phyloP scores from a whole-genome alignment of 2,113 vertebrate genomes.

The Felis chaus region DNA sequence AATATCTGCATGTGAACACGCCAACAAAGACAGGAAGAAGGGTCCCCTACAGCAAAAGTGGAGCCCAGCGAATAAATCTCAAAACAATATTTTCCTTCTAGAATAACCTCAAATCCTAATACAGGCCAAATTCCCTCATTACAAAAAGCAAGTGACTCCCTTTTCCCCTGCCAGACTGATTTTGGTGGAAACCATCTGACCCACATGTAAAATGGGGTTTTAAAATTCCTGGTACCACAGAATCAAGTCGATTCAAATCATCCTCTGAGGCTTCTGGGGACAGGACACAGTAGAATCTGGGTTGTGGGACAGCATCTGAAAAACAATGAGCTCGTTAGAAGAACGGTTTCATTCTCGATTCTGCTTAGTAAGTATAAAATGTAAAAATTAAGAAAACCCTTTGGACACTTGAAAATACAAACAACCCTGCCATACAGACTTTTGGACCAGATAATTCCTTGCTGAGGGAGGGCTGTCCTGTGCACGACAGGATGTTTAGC shows the following conservation, averaged over 20 bases:
- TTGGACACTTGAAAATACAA: background rate
- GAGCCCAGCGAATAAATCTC: background rate
- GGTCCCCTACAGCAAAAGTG: background rate
- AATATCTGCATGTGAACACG: background rate
- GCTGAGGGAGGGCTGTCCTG: background rate
- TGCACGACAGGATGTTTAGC: background rate
- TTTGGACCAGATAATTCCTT: background rate
- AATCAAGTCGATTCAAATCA: slow-evolving; percentile 93
- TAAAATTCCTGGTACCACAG: slow-evolving; percentile 84
- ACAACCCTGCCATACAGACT: background rate
- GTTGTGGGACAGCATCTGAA: slow-evolving; percentile 92
- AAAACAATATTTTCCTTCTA: background rate
- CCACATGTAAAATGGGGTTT: background rate
- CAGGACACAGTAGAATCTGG: slow-evolving; percentile 97
- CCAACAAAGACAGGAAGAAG: background rate
- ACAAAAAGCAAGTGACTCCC: background rate
- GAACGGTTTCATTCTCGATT: background rate
- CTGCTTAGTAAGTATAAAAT: background rate
- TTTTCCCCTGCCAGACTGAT: background rate
- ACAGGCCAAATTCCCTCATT: background rate
- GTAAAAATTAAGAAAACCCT: background rate
- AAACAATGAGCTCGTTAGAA: background rate
- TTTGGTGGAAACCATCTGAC: background rate
- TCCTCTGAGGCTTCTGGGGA: slow-evolving; percentile 96
- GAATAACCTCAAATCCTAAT: background rate